phyloP scores from a whole-genome alignment of 2,113 vertebrate genomes.

The Callithrix jacchus region DNA sequence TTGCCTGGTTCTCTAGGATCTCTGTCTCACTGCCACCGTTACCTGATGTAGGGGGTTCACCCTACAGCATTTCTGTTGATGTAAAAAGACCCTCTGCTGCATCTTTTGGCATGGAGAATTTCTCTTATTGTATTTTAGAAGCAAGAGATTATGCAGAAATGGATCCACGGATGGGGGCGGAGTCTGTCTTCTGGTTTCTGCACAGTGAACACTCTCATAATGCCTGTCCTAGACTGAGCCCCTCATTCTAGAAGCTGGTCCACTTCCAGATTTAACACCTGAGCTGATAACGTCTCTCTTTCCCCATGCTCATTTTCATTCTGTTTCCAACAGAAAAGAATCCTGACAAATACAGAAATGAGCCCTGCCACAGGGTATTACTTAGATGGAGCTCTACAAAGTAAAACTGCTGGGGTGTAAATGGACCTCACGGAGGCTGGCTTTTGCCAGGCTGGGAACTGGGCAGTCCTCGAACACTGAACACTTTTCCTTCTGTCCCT shows the following conservation, averaged over 20 bases:
- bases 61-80: background rate
- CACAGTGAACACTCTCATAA: background rate
- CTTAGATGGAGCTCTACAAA: background rate
- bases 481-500: background rate
- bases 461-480: rapidly evolving
- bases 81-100: background rate
- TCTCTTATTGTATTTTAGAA: background rate
- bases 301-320: background rate
- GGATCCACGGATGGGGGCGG: rapidly evolving
- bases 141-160: background rate
- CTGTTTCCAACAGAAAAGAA: background rate
- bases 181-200: background rate
- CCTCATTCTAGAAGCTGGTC: background rate
- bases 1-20: background rate
- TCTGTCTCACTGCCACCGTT: background rate
- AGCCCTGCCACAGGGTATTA: background rate
- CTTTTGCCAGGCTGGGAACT: background rate
- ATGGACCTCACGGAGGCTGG: background rate
- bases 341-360: background rate
- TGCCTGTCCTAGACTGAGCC: background rate
- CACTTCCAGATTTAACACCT: background rate
- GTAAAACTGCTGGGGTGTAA: background rate
- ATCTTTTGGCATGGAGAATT: background rate
- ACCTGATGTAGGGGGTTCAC: background rate
- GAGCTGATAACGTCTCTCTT: background rate